phyloP scores from a whole-genome alignment of 2,113 vertebrate genomes.

The Rostratula benghalensis region DNA sequence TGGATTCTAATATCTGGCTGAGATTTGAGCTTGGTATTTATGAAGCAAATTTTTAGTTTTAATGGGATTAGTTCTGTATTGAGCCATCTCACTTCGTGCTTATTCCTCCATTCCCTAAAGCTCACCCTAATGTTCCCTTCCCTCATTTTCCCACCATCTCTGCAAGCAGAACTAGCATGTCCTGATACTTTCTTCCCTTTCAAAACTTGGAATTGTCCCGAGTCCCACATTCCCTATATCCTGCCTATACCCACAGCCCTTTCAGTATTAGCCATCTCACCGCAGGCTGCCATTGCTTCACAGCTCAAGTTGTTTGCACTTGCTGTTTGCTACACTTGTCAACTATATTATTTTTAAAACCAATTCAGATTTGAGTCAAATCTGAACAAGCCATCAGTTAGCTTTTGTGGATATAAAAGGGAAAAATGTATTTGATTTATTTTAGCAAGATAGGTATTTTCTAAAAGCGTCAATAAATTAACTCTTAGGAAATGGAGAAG shows the following conservation, averaged over 20 bases:
- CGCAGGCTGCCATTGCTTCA: not conserved
- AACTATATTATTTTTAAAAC: not conserved
- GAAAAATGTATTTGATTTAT: not conserved
- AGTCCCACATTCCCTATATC: not conserved
- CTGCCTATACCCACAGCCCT: not conserved
- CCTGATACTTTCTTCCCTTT: not conserved
- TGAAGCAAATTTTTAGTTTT: not conserved
- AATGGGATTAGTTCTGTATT: not conserved
- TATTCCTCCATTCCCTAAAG: not conserved
- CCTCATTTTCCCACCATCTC: not conserved
- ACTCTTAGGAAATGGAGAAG: not conserved
- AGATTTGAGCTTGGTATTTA: not conserved
- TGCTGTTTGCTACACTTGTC: not conserved
- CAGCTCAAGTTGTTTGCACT: not conserved
- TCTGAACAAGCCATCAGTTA: not conserved
- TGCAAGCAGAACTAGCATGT: not conserved
- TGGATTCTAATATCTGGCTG: not conserved
- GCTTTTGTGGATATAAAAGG: not conserved
- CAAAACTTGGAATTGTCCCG: not conserved
- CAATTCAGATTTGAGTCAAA: not conserved
- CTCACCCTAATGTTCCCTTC: not conserved
- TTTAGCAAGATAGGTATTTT: not conserved
- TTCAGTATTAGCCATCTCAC: not conserved
- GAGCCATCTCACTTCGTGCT: not conserved
- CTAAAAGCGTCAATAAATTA: not conserved